Evolutionary conservation across 1,140 invertebrate species (phyloP).

Genomic region (Triops cancriformis): DNA sequence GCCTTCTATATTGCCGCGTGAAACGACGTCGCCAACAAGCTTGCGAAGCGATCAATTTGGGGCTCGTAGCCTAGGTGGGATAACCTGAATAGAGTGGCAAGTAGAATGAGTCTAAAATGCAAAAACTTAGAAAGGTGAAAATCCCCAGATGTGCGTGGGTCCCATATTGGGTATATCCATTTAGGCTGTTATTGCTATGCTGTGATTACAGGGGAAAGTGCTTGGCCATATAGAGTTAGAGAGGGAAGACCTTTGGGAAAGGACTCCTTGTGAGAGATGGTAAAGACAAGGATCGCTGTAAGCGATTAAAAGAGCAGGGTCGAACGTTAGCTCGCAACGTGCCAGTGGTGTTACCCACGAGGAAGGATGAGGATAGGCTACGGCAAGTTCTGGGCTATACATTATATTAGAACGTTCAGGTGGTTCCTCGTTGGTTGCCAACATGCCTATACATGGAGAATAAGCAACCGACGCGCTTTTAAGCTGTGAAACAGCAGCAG

Average conservation of each 20-base stretch:
- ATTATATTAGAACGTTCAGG: background rate
- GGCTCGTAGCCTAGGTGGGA: background rate
- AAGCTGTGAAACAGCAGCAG: background rate
- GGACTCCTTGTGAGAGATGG: background rate
- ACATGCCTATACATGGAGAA: background rate
- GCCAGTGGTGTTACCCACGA: background rate
- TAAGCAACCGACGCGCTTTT: background rate
- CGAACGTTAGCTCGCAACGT: background rate
- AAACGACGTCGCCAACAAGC: no score
- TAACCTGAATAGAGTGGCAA: background rate
- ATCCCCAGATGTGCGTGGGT: background rate
- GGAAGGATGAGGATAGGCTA: background rate
- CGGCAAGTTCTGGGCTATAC: background rate
- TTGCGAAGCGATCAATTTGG: no score
- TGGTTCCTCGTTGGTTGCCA: background rate
- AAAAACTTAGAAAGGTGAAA: background rate
- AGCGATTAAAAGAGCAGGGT: slow-evolving; percentile 1
- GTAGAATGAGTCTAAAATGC: background rate
- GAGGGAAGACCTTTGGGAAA: background rate
- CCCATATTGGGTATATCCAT: slow-evolving; percentile 10
- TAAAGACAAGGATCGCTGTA: background rate
- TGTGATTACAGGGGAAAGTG: background rate
- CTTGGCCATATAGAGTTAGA: background rate
- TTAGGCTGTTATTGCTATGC: slow-evolving; percentile 5
- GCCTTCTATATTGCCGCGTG: no score